Evolutionary conservation across 2,113 vertebrate species (phyloP).

Genomic region (Periophthalmus modestus): DNA sequence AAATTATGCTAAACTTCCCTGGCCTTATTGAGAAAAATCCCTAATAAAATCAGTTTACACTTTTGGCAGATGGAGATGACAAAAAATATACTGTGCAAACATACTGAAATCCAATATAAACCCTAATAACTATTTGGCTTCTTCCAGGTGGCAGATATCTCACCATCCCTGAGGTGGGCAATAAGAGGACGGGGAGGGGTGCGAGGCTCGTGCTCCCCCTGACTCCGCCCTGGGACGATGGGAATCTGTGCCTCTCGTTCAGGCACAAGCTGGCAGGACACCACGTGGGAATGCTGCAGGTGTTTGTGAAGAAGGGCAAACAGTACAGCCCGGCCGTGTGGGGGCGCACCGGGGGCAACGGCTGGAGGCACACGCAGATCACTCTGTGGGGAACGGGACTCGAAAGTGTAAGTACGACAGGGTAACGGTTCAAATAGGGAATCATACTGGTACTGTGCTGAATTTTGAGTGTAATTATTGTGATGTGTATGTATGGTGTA

Average conservation of each 20-base stretch:
- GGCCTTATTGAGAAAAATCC: too few relatives aligned
- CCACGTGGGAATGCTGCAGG: constrained; percentile 88
- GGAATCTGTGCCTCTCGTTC: constrained; percentile 90
- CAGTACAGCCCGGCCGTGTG: constrained; percentile 86
- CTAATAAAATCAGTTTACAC: too few relatives aligned
- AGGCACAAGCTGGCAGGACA: constrained; percentile 86
- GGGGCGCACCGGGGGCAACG: constrained; percentile 86
- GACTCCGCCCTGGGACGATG: constrained; percentile 69
- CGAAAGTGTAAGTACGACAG: constrained; percentile 85
- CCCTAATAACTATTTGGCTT: neutral
- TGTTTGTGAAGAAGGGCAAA: constrained; percentile 85
- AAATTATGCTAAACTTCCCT: too few relatives aligned
- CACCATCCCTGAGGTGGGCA: constrained; percentile 81
- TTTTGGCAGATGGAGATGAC: too few relatives aligned
- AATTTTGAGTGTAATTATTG: too few relatives aligned
- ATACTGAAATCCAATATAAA: neutral
- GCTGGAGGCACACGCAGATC: constrained; percentile 90
- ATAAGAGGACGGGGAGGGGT: constrained; percentile 76
- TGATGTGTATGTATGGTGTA: too few relatives aligned
- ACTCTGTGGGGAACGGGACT: constrained; percentile 82
- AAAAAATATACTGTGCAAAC: too few relatives aligned
- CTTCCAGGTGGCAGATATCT: constrained; percentile 81
- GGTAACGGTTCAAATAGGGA: neutral
- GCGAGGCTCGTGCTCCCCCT: constrained; percentile 87
- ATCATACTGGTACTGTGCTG: too few relatives aligned